A percentile compares a stretch with the other conserved stretches of the same genome.
Evolutionary conservation across 2,888 invertebrate species (phyloP).

Genomic region (Xylophagus ater): DNA sequence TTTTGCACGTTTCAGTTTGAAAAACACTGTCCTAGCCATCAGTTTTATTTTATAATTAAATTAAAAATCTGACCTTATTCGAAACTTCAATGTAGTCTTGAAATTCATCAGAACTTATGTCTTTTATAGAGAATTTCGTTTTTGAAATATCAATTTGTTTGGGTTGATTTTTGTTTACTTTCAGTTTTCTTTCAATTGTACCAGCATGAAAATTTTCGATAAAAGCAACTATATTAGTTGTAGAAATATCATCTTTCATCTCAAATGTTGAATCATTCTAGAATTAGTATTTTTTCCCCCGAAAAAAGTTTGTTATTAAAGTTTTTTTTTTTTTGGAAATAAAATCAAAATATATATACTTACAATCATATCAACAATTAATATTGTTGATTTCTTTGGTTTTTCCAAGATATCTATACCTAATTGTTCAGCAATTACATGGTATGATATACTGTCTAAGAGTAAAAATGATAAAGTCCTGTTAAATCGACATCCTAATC

Average conservation of each 20-base stretch:
- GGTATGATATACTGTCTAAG: slow-evolving; percentile 60
- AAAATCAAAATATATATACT: slow-evolving; percentile 19
- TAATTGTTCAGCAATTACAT: slow-evolving; percentile 62
- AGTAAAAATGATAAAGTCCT: slow-evolving; percentile 52
- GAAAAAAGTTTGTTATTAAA: no score
- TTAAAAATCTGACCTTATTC: slow-evolving; percentile 43
- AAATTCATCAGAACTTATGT: slow-evolving; percentile 57
- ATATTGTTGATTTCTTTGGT: slow-evolving; percentile 52
- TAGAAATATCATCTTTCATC: slow-evolving; percentile 12
- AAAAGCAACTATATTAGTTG: slow-evolving; percentile 12
- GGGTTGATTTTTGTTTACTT: slow-evolving; percentile 25
- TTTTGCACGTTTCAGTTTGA: no score
- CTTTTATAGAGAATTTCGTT: slow-evolving; percentile 41
- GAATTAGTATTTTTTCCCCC: not conserved
- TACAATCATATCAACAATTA: slow-evolving; percentile 63
- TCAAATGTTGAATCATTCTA: slow-evolving; percentile 54
- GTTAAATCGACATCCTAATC: slow-evolving; percentile 47
- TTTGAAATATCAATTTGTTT: slow-evolving; percentile 7
- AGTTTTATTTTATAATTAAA: no score
- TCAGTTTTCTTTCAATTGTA: slow-evolving; percentile 22
- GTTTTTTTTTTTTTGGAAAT: not conserved
- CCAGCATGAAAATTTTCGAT: slow-evolving; percentile 13
- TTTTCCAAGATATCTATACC: slow-evolving; percentile 54
- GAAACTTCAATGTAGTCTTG: slow-evolving; percentile 47
- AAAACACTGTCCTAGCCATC: no score